A percentile compares a stretch with the other conserved stretches of the same genome.
These are phyloP conservation scores for Semnopithecus entellus DNA, from an alignment of 2,113 vertebrate species.

Conservation along the genomic window DNA sequence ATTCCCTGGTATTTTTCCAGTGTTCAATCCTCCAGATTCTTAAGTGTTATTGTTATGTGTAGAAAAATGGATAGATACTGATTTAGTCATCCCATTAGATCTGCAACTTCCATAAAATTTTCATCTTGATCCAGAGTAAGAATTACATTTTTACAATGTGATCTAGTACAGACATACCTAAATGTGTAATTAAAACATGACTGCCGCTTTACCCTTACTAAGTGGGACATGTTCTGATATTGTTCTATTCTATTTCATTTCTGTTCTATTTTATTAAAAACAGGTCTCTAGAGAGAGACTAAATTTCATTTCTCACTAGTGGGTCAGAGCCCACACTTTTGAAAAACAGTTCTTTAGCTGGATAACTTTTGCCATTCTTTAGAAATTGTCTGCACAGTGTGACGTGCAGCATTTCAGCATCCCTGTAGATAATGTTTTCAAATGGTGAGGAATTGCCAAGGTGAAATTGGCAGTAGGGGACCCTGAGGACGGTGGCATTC, in stretches of 20 bases:
- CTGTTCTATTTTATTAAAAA: slow-evolving; percentile 26
- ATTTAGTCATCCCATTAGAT: background rate
- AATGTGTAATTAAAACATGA: background rate
- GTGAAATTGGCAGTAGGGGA: background rate
- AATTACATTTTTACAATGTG: background rate
- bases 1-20: background rate
- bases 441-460: background rate
- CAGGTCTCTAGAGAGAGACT: background rate
- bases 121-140: background rate
- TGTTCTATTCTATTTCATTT: background rate
- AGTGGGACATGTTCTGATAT: background rate
- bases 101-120: background rate
- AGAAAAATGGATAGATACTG: background rate
- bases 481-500: background rate
- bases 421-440: slow-evolving; percentile 18
- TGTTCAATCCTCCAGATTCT: background rate
- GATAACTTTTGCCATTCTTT: background rate
- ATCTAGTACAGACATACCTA: background rate
- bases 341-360: background rate
- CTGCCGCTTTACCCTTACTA: background rate
- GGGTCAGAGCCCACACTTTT: background rate
- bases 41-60: background rate
- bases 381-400: background rate
- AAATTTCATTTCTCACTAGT: slow-evolving; percentile 21
- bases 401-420: background rate